Evolutionary conservation across 2,797 vertebrate genomes (phyloP).

Genomic region (Mustela erminea): DNA sequence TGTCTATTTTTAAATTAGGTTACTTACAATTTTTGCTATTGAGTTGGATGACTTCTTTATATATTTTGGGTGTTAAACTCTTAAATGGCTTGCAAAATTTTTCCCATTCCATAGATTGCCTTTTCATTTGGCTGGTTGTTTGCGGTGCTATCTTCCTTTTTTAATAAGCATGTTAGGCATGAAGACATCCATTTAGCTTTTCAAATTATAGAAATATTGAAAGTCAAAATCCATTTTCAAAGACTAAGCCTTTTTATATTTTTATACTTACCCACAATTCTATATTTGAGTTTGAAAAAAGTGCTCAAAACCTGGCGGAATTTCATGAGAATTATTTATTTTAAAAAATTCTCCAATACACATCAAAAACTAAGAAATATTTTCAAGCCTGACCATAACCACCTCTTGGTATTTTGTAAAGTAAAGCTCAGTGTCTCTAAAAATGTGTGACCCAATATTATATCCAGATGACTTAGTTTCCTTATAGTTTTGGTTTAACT

Average conservation of each 20-base stretch:
- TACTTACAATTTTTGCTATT: neutral
- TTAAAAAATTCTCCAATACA: neutral
- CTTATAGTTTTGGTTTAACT: neutral
- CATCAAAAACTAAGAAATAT: slow-evolving; percentile 28
- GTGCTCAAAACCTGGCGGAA: neutral
- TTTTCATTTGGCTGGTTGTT: neutral
- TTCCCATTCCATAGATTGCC: neutral
- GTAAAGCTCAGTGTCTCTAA: slow-evolving; percentile 9
- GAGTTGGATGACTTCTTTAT: neutral
- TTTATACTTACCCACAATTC: neutral
- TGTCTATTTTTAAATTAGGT: neutral
- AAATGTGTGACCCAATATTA: neutral
- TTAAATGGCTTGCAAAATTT: neutral
- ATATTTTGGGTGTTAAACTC: neutral
- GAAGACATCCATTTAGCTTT: neutral
- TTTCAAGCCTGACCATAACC: neutral
- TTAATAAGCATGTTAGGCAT: neutral
- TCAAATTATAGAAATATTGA: neutral
- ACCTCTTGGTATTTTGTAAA: slow-evolving; percentile 37
- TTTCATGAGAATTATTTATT: slow-evolving; percentile 4
- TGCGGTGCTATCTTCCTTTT: neutral
- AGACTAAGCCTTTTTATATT: neutral
- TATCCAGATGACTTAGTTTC: neutral
- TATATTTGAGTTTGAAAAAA: neutral
- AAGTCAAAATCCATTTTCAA: neutral